Base-by-base conservation (phyloP, 2,888 invertebrate genomes). In the Drosophila dives region DNA sequence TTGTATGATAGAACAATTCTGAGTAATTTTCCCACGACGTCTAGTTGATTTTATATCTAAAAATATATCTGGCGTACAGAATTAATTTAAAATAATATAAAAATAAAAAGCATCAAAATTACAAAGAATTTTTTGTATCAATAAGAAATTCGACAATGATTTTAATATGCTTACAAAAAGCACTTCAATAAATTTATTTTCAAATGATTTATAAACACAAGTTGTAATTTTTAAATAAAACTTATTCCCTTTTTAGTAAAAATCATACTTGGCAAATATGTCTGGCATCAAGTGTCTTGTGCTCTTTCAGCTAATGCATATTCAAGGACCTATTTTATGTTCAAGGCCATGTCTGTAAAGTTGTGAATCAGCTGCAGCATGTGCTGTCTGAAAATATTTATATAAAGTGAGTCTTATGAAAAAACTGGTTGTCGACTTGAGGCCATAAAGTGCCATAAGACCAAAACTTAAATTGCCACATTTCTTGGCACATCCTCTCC, bases 381-480 rank as follows among this genome's bases (percentile, higher is more conserved):
- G 29, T 58, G 63, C 42, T 77, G 82, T 59, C 64, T 12, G 36
- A 15, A 29, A 5, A 29, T 29, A 29, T 12, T 3, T 11, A 3
- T 42, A 23, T 15, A 2, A 23, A 12, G 33, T 12, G 32, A 48
- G 17, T 40, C 10, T 7, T 15, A 60, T 29, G 32, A 12, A 29
- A 17, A 8, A 15, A 20, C 6, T 12, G 33, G 36, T 17, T 26
- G 34, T 12, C 11, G n/a, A 51, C 45, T 12, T 20, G 2, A 32
- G 49, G 45, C 64, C 58, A 64, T 77, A 51, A 81, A 65, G 60
- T 60, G 64, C 45, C 54, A 26, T 36, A 38, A 55, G n/a, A 40
- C 64, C 36, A 20, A 62, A 38, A 62, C 36, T 58, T 53, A 36
- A 51, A 64, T 29, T 51, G 49, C 26, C 17, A 11, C 38, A 45